phyloP scores from a whole-genome alignment of 2,888 invertebrate species.

The Phortica okadai region DNA sequence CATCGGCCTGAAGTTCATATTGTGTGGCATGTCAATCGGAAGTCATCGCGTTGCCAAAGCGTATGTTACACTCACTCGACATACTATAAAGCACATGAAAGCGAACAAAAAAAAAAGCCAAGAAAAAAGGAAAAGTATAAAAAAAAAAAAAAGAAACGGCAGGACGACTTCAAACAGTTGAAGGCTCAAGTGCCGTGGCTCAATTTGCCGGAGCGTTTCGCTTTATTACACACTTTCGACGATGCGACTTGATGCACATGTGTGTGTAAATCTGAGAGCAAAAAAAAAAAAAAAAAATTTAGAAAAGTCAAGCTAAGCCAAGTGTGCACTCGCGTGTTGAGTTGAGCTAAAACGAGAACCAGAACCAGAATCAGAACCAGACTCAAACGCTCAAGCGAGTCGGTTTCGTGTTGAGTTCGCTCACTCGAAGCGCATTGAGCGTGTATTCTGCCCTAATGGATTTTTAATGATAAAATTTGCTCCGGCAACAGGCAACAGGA shows the following conservation, averaged over 20 bases:
- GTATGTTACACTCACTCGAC: constrained; percentile 8
- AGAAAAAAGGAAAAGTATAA: not conserved
- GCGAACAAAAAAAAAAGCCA: not conserved
- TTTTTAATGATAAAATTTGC: constrained; percentile 69
- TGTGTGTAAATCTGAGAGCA: not conserved
- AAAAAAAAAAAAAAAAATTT: not conserved
- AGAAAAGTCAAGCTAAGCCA: constrained; percentile 53
- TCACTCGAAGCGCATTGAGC: constrained; percentile 40
- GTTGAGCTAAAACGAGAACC: not conserved
- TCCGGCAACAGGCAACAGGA: constrained; percentile 39
- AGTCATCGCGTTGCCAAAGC: constrained; percentile 1
- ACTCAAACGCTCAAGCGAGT: not conserved
- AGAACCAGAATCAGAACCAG: not conserved
- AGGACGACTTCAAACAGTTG: constrained; percentile 55
- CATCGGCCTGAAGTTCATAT: too few species aligned
- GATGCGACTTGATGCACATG: constrained; percentile 40
- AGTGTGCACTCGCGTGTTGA: constrained; percentile 20
- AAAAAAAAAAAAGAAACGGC: not conserved
- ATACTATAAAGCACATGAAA: not conserved
- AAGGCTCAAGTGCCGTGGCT: constrained; percentile 69
- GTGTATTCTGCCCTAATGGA: constrained; percentile 64
- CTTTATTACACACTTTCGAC: constrained; percentile 70
- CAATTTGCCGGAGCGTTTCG: constrained; percentile 68
- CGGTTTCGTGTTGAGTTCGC: constrained; percentile 14
- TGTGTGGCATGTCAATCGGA: constrained; percentile 13